Evolutionary conservation across 2,888 invertebrate genomes (phyloP), one percentile per base, ranked within the genome.

Genomic region (Cyclophora albipunctata): DNA sequence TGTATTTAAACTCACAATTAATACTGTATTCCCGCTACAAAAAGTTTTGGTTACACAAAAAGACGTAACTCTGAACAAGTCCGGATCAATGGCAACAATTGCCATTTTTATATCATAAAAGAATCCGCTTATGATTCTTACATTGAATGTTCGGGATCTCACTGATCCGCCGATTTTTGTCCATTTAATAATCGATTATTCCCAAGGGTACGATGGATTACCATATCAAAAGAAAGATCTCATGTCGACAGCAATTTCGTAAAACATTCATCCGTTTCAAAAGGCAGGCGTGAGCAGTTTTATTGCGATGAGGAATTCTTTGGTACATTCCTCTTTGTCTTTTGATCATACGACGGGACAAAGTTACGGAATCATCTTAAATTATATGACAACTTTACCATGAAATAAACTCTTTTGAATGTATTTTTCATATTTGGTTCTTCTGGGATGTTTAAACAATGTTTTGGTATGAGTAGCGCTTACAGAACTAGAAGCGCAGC

Each of bases 141-240:
- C 69, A 75, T 67, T 71, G 64, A 69, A 72, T 74, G 73, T 72
- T 67, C 59, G 63, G 67, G 73, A 74, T 60, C 67, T 64, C 45
- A 55, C 71, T 72, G 78, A 79, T 80, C 75, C 72, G 61, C 67
- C 74, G 75, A 76, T 75, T 80, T 78, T 74, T 78, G 75, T 76
- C 81, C 80, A 78, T 84, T 83, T 84, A 82, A 84, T 85, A 86
- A 84, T 85, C 83, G 82, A 82, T 84, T 81, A 81, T 80, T 73
- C 78, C 71, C 60, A 64, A 73, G 76, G 81, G 76, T 70, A 69
- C 64, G 65, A 62, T 66, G 74, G 74, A 85, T 86, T 85, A 85
- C 81, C 85, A 86, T 85, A 84, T 85, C 85, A 85, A 86, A 81
- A 82, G 84, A 79, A 79, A 78, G 78, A 81, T 79, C 78, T 77